phyloP scores from a whole-genome alignment of 1,140 invertebrate species.

The Philotrypesis tridentata region DNA sequence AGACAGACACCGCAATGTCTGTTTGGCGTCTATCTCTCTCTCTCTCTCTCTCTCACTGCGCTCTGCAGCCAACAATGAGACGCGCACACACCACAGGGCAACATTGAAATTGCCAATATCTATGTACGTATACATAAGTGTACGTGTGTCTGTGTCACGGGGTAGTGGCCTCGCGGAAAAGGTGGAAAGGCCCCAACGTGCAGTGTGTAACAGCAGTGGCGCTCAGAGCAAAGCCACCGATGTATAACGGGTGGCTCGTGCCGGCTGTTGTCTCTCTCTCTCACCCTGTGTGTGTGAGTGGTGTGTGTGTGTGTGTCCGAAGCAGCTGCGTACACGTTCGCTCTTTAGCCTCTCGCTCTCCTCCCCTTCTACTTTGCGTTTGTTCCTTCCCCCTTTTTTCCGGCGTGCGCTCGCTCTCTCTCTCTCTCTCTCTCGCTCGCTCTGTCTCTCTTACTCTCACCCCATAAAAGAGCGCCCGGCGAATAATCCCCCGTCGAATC shows the following conservation, averaged over 20 bases:
- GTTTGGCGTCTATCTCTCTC: background rate
- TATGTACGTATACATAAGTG: background rate
- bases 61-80: constrained; percentile 12
- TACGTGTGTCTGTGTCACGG: background rate
- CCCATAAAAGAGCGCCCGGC: constrained; percentile 25
- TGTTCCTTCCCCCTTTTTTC: constrained; percentile 37
- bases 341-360: constrained; percentile 47
- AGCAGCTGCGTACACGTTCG: constrained; percentile 60
- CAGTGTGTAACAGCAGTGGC: background rate
- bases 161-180: constrained; percentile 23
- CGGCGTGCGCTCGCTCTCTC: background rate
- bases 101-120: background rate
- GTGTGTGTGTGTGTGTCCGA: constrained; percentile 49
- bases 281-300: too few relatives aligned
- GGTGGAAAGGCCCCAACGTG: constrained; percentile 47
- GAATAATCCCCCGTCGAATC: constrained; percentile 43
- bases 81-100: background rate
- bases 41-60: too few relatives aligned
- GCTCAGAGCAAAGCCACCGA: constrained; percentile 38
- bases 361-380: constrained; percentile 42
- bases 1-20: background rate
- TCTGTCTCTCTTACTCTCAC: background rate
- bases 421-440: too few relatives aligned
- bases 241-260: constrained; percentile 63
- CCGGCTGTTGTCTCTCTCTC: constrained; percentile 66